Percentiles rank a stretch among this genome's conserved stretches.
Evolutionary conservation across 2,113 vertebrate genomes (phyloP).

Genomic region (Casuarius casuarius): DNA sequence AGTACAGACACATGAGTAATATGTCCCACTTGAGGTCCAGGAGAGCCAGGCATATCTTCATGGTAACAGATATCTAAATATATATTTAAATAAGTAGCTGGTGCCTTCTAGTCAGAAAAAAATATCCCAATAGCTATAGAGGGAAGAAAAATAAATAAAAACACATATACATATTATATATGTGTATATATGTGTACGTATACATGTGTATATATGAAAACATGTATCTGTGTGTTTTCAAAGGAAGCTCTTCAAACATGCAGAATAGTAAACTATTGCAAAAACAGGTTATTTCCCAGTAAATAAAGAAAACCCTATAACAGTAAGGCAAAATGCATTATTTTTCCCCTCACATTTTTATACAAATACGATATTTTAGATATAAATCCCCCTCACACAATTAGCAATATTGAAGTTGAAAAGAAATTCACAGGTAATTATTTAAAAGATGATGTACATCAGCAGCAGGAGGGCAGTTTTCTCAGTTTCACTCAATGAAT

Average conservation of each 20-base stretch:
- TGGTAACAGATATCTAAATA: neutral
- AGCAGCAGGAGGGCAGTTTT: slow-evolving; percentile 8
- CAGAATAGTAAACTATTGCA: neutral
- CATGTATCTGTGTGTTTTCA: neutral
- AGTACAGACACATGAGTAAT: slow-evolving; percentile 50
- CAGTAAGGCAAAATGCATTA: neutral
- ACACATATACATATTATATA: neutral
- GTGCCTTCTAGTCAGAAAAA: neutral
- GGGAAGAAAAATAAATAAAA: neutral
- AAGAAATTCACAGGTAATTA: slow-evolving; percentile 36
- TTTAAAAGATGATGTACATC: neutral
- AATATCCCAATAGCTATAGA: neutral
- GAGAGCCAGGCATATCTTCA: slow-evolving; percentile 13
- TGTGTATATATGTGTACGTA: no score
- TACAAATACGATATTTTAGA: neutral
- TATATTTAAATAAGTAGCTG: neutral
- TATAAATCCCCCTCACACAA: neutral
- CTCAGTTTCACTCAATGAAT: slow-evolving; percentile 35
- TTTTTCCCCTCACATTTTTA: neutral
- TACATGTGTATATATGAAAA: no score
- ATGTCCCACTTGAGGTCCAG: slow-evolving; percentile 29
- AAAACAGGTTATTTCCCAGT: neutral
- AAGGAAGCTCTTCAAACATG: neutral
- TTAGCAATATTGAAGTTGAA: neutral
- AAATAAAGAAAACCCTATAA: neutral